Evolutionary conservation across 1,140 invertebrate species (phyloP).

Genomic region (Thaumetopoea pityocampa): DNA sequence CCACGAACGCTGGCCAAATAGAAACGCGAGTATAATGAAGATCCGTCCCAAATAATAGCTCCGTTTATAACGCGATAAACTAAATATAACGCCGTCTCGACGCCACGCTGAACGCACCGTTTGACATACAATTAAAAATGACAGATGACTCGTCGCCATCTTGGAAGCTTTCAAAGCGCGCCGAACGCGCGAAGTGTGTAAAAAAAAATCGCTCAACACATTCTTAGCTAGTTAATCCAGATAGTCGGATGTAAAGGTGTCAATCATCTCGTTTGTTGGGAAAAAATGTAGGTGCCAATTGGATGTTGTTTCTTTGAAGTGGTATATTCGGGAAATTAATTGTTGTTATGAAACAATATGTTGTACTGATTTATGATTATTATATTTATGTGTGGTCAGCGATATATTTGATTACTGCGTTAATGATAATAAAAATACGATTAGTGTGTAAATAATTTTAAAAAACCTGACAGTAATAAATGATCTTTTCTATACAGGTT

Average conservation of each 20-base stretch:
- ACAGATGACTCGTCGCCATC: conserved; percentile 58
- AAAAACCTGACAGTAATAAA: too few species aligned
- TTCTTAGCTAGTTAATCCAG: conserved; percentile 51
- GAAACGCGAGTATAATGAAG: conserved; percentile 51
- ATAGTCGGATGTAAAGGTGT: conserved; percentile 33
- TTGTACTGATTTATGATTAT: too few species aligned
- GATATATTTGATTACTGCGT: too few species aligned
- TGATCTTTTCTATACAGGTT: too few species aligned
- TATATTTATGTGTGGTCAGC: too few species aligned
- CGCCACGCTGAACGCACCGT: conserved; percentile 41
- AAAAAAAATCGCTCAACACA: conserved; percentile 55
- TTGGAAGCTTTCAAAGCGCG: conserved; percentile 43
- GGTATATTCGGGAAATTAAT: too few species aligned
- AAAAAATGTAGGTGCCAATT: conserved; percentile 11
- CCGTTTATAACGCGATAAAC: conserved; percentile 67
- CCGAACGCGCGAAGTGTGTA: conserved; percentile 27
- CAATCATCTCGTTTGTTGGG: conserved; percentile 34
- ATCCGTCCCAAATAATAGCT: conserved; percentile 43
- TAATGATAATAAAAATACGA: too few species aligned
- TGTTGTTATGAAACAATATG: too few species aligned
- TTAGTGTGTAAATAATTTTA: too few species aligned
- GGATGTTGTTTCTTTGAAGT: conserved; percentile 6
- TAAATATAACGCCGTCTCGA: conserved; percentile 50
- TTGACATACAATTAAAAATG: conserved; percentile 74
- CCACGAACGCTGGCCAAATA: conserved; percentile 25